Evolutionary conservation across 1,140 invertebrate species (phyloP), one percentile per base, ranked within the genome.

Genomic region (Glossosoma conforme): DNA sequence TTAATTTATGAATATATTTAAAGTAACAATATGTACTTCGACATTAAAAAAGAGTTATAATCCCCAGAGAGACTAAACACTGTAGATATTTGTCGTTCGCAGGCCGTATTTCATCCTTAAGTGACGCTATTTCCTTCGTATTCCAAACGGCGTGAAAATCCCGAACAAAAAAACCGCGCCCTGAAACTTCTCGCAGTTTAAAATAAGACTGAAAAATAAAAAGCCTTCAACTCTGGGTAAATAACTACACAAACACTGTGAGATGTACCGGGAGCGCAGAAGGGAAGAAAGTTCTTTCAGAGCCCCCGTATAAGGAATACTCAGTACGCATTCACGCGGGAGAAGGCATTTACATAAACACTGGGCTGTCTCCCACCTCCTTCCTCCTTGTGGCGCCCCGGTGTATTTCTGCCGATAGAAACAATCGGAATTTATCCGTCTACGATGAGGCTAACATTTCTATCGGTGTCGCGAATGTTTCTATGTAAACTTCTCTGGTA

Each of bases 181-280:
- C 33, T 19, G 15, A 38, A 47, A 47, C 35, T 52, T 53, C 28
- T 21, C 43, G 10, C 28, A 41, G 44, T 53, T 46, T 45, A 41
- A 53, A 53, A 53, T 46, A 44, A 53, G 38, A 43, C 14, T 35
- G 22, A 40, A 40, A 22, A 36, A 10, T 19, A 38, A 37, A 38
- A 38, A 37, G 15, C 2, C 14, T 14, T 14, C 17, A 13, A 25
- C 24, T 48, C 28, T 48, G 24, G 35, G 35, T 53, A 53, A 54
- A 54, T 54, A 53, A 53, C 51, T 41, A 44, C 38, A 43, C 52
- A 54, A 54, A 48, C 52, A 54, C 45, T 21, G 4, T 22, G 14
- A 22, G 11, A 18, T 11, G 25, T 22, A 46, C 15, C 44, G 24
- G 44, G 28, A 50, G 38, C 30, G 17, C 10, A 22, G 18, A 25